A percentile compares a stretch with the other conserved stretches of the same genome.
These are phyloP conservation scores for Actenoides lindsayi DNA, from an alignment of 2,113 vertebrate genomes.

Conservation along the genomic window DNA sequence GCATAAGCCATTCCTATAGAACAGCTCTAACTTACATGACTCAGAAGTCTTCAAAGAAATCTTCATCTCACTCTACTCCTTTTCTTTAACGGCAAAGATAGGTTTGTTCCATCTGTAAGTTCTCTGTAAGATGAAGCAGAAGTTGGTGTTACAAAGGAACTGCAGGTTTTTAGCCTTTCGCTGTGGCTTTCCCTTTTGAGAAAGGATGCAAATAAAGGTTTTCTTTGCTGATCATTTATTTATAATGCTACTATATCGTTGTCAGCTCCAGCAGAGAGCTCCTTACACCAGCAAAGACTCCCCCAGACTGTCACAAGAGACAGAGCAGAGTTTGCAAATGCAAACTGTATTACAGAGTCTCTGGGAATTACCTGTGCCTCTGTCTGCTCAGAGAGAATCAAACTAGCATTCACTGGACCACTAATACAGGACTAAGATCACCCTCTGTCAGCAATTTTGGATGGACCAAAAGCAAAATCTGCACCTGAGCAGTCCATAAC, in stretches of 20 bases:
- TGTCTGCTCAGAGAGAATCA: background rate
- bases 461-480: background rate
- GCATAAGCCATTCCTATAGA: background rate
- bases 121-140: background rate
- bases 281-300: background rate
- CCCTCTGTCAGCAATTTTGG: background rate
- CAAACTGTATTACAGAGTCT: background rate
- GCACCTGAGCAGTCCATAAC: background rate
- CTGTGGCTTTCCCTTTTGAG: background rate
- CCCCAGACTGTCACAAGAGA: background rate
- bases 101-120: background rate
- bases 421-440: background rate
- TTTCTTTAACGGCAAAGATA: background rate
- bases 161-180: background rate
- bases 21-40: background rate
- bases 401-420: background rate
- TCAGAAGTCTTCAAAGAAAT: background rate
- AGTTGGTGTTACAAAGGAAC: background rate
- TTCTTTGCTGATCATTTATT: background rate
- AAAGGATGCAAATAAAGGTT: background rate
- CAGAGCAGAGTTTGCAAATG: background rate
- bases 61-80: background rate
- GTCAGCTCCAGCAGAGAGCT: background rate
- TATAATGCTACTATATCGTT: background rate
- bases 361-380: background rate